Percentiles rank a stretch among this genome's conserved stretches.
These are phyloP conservation scores for Ibidorhyncha struthersii DNA, from an alignment of 2,113 vertebrate species.

Conservation along the genomic window DNA sequence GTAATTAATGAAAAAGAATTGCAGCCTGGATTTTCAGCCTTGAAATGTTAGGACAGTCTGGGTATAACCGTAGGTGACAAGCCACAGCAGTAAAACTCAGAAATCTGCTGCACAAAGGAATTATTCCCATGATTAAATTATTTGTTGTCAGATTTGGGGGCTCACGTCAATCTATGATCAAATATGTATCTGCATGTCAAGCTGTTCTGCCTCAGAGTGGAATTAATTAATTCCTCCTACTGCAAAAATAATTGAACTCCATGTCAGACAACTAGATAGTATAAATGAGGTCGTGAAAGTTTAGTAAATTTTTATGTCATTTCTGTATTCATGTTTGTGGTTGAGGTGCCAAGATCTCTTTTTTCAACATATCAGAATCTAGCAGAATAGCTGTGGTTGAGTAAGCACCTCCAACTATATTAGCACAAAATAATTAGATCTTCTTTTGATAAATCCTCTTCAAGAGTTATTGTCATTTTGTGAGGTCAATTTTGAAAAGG, in stretches of 20 bases:
- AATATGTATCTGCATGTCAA: background rate
- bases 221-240: conserved; percentile 26
- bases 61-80: background rate
- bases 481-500: background rate
- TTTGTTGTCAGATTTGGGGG: background rate
- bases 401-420: background rate
- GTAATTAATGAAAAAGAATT: background rate
- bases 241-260: background rate
- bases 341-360: background rate
- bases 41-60: background rate
- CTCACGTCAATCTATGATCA: background rate
- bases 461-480: background rate
- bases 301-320: conserved; percentile 5
- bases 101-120: background rate
- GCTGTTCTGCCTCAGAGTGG: background rate
- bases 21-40: background rate
- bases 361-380: background rate
- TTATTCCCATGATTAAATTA: background rate
- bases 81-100: background rate
- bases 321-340: conserved; percentile 12
- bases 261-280: background rate
- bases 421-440: background rate
- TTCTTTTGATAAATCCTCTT: background rate
- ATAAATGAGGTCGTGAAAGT: background rate
- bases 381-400: background rate